Base-by-base conservation (phyloP, 1,140 invertebrate genomes). In the Dryas iulia region DNA sequence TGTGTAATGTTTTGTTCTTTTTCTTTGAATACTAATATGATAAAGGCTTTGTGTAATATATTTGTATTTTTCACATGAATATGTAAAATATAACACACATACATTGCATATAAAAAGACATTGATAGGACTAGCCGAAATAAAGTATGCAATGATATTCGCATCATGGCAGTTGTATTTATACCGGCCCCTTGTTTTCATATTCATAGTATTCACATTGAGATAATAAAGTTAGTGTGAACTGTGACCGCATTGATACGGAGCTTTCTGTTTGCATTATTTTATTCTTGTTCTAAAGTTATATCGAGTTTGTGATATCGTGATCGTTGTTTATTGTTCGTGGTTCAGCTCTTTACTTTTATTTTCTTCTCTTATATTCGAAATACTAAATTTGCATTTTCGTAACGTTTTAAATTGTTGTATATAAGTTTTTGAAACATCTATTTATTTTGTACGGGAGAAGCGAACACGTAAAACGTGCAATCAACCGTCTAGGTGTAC, bases 151-250 rank as follows among this genome's bases (percentile, higher is more conserved):
- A 35, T 1, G 33, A 35, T 35, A 5, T 35, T n/a, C 33, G 3
- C 33, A 35, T 35, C n/a, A 14, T 1, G 7, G 5, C 7, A 28
- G 26, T 28, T n/a, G n/a, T 33, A 33, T 33, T 33, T 33, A 33
- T 33, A 10, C 26, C 30, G 30, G 12, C 14, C 33, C n/a, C 33
- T 35, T 35, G 33, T 33, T 59, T 59, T 59, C 21, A 59, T 59
- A 59, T 25, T 12, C 12, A 59, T 35, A 35, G n/a, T 35, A 35
- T 35, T 35, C n/a, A 0, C 30, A 59, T 59, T 12, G 35, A 35
- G 58, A 59, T 59, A 59, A 59, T 35, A 25, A 59, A 59, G 58
- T 59, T 59, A 39, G 21, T 5, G 30, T 25, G 21, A 59, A 33
- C 18, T 23, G 31, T 35, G 33, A 14, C 33, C 33, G 33, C n/a